Conservation (phyloP, 2,797 vertebrate species). For the Acestrorhynchus altus region DNA sequence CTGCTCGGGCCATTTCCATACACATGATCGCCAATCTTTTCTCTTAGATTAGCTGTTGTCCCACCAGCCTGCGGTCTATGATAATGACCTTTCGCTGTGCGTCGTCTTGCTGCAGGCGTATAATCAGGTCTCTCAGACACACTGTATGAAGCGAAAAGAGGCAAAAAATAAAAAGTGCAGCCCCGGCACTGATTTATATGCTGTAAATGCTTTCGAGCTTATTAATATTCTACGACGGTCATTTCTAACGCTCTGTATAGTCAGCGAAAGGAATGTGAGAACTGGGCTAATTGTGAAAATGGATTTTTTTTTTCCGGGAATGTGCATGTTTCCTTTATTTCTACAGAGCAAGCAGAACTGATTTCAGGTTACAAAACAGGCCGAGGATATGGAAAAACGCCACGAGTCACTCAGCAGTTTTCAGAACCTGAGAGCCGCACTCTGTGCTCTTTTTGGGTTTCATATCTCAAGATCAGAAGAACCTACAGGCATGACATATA, state of each 20-base stretch:
- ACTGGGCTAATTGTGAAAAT: slow-evolving; percentile 48
- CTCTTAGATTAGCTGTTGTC: slow-evolving; percentile 57
- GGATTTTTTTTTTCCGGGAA: slow-evolving; percentile 13
- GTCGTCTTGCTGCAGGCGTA: slow-evolving; percentile 31
- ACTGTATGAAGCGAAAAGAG: slow-evolving; percentile 30
- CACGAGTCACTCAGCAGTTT: slow-evolving; percentile 14
- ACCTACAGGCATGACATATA: too few species aligned
- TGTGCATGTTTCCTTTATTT: slow-evolving; percentile 11
- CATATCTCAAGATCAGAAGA: too few species aligned
- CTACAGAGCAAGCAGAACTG: background rate
- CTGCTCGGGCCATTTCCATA: slow-evolving; percentile 52
- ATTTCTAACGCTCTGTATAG: slow-evolving; percentile 72
- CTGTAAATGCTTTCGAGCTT: slow-evolving; percentile 68
- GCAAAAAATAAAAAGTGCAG: slow-evolving; percentile 26
- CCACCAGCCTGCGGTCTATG: slow-evolving; percentile 52
- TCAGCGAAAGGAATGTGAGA: slow-evolving; percentile 61
- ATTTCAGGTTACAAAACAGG: slow-evolving; percentile 34
- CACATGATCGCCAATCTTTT: slow-evolving; percentile 56
- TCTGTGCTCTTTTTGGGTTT: too few species aligned
- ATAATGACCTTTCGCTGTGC: slow-evolving; percentile 55
- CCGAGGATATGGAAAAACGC: slow-evolving; percentile 30
- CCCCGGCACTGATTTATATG: slow-evolving; percentile 64
- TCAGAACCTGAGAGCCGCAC: too few species aligned
- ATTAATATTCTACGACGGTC: slow-evolving; percentile 77
- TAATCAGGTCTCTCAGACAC: slow-evolving; percentile 46